Evolutionary conservation across 2,888 invertebrate genomes (phyloP).

Genomic region (Lithophane socia): DNA sequence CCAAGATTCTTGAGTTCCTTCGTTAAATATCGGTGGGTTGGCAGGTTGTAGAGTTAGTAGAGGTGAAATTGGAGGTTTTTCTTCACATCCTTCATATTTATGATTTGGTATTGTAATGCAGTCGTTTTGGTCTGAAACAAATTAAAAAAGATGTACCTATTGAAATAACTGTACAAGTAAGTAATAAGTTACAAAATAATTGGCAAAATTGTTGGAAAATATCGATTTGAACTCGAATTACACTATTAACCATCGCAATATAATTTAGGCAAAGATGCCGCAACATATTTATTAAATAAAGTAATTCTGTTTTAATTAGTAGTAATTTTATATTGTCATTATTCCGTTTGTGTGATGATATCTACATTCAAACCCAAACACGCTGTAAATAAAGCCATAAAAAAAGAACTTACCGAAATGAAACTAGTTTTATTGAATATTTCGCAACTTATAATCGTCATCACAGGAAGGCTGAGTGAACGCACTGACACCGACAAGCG

Average conservation of each 20-base stretch:
- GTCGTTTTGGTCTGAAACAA: slow-evolving; percentile 48
- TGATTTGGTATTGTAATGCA: slow-evolving; percentile 34
- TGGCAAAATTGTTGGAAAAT: no score
- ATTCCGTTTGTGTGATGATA: no score
- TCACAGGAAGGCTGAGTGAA: background rate
- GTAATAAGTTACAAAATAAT: no score
- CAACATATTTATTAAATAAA: no score
- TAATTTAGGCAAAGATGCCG: no score
- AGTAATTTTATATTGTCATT: no score
- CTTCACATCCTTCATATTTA: slow-evolving; percentile 49
- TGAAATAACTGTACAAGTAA: no score
- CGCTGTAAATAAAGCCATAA: no score
- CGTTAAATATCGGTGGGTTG: slow-evolving; percentile 1
- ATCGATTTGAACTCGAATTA: no score
- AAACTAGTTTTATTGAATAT: slow-evolving; percentile 50
- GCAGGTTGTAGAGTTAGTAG: background rate
- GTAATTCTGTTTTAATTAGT: no score
- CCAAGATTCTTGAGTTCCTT: slow-evolving; percentile 27
- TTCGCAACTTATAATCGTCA: slow-evolving; percentile 5
- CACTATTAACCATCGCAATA: no score
- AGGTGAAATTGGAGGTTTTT: slow-evolving; percentile 6
- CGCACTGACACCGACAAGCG: slow-evolving; percentile 15
- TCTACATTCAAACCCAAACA: no score
- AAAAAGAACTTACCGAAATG: slow-evolving; percentile 45
- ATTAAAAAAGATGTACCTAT: background rate